These are phyloP conservation scores for Lasioglossum baleicum DNA, from an alignment of 1,140 invertebrate species.

Conservation along the genomic window DNA sequence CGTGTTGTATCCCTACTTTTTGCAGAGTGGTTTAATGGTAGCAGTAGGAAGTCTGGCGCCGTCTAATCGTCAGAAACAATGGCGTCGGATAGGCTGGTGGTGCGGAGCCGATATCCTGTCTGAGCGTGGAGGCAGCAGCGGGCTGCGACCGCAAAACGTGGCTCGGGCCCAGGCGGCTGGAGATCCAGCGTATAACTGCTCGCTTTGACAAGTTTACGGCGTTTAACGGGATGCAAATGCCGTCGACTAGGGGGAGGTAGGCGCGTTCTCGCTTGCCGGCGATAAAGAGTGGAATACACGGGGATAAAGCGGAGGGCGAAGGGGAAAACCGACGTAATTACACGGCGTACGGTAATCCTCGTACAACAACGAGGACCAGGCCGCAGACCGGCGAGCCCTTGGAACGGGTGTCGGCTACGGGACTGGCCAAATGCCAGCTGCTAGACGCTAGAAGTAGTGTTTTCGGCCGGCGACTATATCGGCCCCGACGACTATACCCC, in stretches of 20 bases:
- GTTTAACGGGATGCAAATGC: slow-evolving; percentile 65
- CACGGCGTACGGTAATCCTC: slow-evolving; percentile 63
- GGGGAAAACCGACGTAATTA: slow-evolving; percentile 58
- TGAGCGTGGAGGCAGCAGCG: neutral
- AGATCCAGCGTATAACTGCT: slow-evolving; percentile 45
- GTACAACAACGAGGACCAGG: slow-evolving; percentile 56
- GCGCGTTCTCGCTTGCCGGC: slow-evolving; percentile 45
- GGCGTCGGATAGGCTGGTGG: slow-evolving; percentile 15
- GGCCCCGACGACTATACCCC: neutral
- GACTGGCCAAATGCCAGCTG: slow-evolving; percentile 64
- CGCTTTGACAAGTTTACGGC: slow-evolving; percentile 64
- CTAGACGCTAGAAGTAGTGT: slow-evolving; percentile 49
- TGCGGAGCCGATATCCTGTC: slow-evolving; percentile 26
- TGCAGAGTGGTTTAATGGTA: neutral
- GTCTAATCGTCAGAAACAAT: slow-evolving; percentile 50
- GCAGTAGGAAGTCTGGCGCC: neutral
- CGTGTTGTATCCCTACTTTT: too few relatives aligned
- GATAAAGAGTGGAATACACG: slow-evolving; percentile 65
- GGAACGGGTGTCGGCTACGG: slow-evolving; percentile 44
- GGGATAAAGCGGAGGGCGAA: slow-evolving; percentile 37
- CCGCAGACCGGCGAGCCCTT: neutral
- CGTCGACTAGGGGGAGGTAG: neutral
- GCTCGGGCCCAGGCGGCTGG: slow-evolving; percentile 5
- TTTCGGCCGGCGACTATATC: slow-evolving; percentile 48
- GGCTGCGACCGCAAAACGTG: slow-evolving; percentile 41